Conservation (phyloP, 2,113 vertebrate species). For the Pardalotus punctatus region DNA sequence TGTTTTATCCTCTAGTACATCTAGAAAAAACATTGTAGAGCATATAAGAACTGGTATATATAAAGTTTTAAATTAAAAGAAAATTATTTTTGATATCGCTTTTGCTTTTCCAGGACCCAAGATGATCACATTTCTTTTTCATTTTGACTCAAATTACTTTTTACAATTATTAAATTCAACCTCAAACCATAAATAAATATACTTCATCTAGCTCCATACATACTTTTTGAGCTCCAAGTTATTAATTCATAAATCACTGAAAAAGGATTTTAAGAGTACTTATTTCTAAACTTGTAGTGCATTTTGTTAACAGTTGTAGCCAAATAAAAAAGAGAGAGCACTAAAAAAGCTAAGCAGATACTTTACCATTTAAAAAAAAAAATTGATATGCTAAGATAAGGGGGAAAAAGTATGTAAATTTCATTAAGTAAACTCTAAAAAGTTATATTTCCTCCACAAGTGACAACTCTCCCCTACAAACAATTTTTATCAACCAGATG, state of each 20-base stretch:
- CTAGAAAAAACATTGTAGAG: not conserved
- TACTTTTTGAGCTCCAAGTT: not conserved
- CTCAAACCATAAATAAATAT: slow-evolving; percentile 26
- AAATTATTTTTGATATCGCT: not conserved
- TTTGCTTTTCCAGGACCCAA: slow-evolving; percentile 4
- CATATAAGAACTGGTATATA: not conserved
- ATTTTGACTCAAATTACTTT: slow-evolving; percentile 16
- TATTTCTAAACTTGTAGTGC: not conserved
- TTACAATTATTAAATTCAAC: slow-evolving; percentile 20
- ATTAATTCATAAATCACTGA: slow-evolving; percentile 54
- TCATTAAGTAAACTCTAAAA: not conserved
- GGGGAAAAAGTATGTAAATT: not conserved
- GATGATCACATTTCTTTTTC: not conserved
- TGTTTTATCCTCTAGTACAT: not conserved
- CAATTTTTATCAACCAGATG: not conserved
- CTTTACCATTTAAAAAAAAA: not conserved
- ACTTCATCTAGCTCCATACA: not conserved
- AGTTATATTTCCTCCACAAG: not conserved
- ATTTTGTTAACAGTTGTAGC: not conserved
- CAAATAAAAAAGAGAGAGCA: not conserved
- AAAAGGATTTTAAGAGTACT: not conserved
- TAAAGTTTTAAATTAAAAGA: not conserved
- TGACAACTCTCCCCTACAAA: not conserved
- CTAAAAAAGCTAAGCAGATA: not conserved
- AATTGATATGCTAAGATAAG: not conserved